Evolutionary conservation across 2,888 invertebrate species (phyloP), one percentile per base, ranked within the genome.

Genomic region (Galerucella calmariensis): DNA sequence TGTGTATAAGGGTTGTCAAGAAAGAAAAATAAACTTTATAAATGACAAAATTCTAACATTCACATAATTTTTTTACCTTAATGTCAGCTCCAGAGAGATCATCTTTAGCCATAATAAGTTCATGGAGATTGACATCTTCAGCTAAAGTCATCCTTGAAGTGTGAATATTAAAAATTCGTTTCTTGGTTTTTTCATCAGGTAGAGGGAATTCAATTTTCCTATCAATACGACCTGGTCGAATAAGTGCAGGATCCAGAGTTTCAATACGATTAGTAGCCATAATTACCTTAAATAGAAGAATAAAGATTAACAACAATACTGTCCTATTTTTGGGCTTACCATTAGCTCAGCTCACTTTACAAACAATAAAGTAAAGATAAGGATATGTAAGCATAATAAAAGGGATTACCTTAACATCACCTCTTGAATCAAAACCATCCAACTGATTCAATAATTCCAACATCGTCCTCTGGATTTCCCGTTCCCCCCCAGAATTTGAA

Each of bases 391-490:
- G 51, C 12, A 10, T 12, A 12, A 4, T 12, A 4, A 48, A 48
- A 48, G 62, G 65, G 79, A 84, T 85, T 86, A 95, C 96, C 91
- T 98, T 98, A 8, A 97, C 97, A 90, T 98, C 98, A 24, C 97
- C 98, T 70, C 97, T 90, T 0, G 97, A 97, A 89, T 98, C 97
- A 88, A 97, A 98, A 73, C 99, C 99, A 89, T 99, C 99, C 67
- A 99, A 90, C 87, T 99, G 99, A 89, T 99, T 99, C 14, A 99
- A 90, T 75, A 99, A 89, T 88, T 99, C 99, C 88, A 99, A 92
- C 99, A 99, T 99, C 74, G 99, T 99, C 87, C 99, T 92, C 88
- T 99, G 99, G 86, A 99, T 99, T 91, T 99, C 99, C 78, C 99
- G 92, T 87, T 99, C 99, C 75, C 99, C 99, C 56, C 99, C 99